phyloP scores from a whole-genome alignment of 2,797 vertebrate species.

The Neopelma chrysocephalum region DNA sequence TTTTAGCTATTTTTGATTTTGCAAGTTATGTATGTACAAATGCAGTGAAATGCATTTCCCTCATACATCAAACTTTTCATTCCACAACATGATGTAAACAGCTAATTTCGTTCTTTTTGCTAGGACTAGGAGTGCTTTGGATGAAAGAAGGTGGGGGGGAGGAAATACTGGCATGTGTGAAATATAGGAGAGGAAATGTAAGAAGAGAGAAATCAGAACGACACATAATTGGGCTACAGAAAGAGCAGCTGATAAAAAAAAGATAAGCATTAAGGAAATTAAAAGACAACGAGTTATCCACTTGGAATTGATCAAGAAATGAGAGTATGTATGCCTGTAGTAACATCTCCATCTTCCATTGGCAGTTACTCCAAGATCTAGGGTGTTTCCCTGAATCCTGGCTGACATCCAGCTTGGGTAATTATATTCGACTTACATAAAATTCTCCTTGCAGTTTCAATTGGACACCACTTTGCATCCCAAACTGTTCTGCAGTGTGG shows the following conservation, averaged over 20 bases:
- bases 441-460: slow-evolving; percentile 55
- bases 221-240: slow-evolving; percentile 32
- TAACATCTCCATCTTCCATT: slow-evolving; percentile 59
- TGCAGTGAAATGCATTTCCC: neutral
- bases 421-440: slow-evolving; percentile 63
- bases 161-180: slow-evolving; percentile 38
- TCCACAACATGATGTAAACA: neutral
- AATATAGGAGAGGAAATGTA: slow-evolving; percentile 61
- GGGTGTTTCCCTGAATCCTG: slow-evolving; percentile 60
- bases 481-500: slow-evolving; percentile 10
- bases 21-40: neutral
- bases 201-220: slow-evolving; percentile 48
- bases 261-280: slow-evolving; percentile 59
- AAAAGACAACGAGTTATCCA: slow-evolving; percentile 44
- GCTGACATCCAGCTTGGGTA: slow-evolving; percentile 61
- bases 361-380: slow-evolving; percentile 53
- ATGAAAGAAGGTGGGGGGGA: neutral
- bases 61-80: slow-evolving; percentile 1
- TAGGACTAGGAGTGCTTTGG: slow-evolving; percentile 11
- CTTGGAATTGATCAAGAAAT: slow-evolving; percentile 56
- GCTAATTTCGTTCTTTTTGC: slow-evolving; percentile 34
- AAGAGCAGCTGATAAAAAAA: slow-evolving; percentile 53
- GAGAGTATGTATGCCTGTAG: slow-evolving; percentile 40
- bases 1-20: neutral
- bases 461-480: slow-evolving; percentile 47